Percentiles rank a stretch among this genome's conserved stretches.
Evolutionary conservation across 2,113 vertebrate genomes (phyloP).

Genomic region (Melanerpes formicivorus): DNA sequence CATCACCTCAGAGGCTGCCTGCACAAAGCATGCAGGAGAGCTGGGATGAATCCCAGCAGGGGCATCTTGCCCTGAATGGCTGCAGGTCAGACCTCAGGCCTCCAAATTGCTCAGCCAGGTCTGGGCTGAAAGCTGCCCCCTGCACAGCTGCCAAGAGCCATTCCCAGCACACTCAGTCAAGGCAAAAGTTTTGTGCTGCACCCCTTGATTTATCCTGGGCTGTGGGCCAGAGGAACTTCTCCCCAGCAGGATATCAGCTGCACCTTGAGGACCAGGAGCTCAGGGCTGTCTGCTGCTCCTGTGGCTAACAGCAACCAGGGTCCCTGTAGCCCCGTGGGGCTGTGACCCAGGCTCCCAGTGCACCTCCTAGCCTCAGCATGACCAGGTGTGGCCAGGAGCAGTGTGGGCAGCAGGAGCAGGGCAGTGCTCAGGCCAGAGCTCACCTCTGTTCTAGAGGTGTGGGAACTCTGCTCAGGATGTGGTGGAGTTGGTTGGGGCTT

Average conservation of each 20-base stretch:
- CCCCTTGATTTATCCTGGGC: background rate
- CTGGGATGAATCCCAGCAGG: background rate
- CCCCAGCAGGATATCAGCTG: background rate
- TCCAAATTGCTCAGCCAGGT: background rate
- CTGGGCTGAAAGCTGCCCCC: background rate
- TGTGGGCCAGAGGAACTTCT: background rate
- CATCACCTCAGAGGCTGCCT: background rate
- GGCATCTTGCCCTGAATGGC: background rate
- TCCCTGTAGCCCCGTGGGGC: fast-evolving
- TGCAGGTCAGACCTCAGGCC: background rate
- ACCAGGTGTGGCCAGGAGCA: background rate
- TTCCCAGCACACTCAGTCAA: background rate
- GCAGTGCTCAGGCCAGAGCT: no score
- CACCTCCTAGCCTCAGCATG: background rate
- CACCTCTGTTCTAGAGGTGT: background rate
- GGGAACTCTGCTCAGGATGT: background rate
- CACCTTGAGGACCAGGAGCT: background rate
- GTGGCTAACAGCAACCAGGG: background rate
- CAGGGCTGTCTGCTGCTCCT: background rate
- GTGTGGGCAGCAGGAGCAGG: no score
- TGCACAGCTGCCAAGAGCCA: background rate
- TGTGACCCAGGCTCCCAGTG: fast-evolving
- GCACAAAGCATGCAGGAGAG: background rate
- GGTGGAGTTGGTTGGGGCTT: background rate
- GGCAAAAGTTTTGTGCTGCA: background rate